phyloP scores from a whole-genome alignment of 2,888 invertebrate species.

The Mesorhabditis belari region DNA sequence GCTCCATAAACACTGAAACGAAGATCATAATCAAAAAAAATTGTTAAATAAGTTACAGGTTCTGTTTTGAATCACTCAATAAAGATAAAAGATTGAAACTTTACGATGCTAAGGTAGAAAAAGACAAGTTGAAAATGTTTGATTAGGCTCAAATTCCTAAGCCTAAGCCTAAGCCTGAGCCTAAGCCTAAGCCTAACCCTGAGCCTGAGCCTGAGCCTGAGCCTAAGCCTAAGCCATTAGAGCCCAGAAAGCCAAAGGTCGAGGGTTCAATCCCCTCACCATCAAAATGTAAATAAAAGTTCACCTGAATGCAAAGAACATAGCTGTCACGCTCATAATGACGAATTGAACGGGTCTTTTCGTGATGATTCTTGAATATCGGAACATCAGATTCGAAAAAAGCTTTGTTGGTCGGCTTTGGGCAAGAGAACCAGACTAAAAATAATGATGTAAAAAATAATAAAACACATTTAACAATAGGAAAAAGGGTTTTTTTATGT shows the following conservation, averaged over 20 bases:
- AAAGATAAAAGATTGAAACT: too few species aligned
- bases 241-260: too few species aligned
- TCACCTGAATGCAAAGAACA: background rate
- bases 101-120: too few species aligned
- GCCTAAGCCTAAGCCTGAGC: too few species aligned
- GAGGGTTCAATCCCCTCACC: too few species aligned
- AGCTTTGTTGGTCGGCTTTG: background rate
- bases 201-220: too few species aligned
- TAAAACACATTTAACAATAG: background rate
- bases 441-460: background rate
- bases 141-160: too few species aligned
- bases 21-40: background rate
- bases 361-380: background rate
- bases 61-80: too few species aligned
- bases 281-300: background rate
- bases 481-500: background rate
- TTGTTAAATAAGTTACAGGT: too few species aligned
- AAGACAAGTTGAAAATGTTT: too few species aligned
- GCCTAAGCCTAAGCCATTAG: too few species aligned
- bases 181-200: too few species aligned
- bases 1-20: constrained; percentile 10
- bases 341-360: background rate
- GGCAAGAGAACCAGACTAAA: background rate
- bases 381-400: background rate
- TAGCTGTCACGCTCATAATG: background rate